Base-by-base conservation (phyloP, 2,888 invertebrate genomes). In the Omphaloscelis lunosa region DNA sequence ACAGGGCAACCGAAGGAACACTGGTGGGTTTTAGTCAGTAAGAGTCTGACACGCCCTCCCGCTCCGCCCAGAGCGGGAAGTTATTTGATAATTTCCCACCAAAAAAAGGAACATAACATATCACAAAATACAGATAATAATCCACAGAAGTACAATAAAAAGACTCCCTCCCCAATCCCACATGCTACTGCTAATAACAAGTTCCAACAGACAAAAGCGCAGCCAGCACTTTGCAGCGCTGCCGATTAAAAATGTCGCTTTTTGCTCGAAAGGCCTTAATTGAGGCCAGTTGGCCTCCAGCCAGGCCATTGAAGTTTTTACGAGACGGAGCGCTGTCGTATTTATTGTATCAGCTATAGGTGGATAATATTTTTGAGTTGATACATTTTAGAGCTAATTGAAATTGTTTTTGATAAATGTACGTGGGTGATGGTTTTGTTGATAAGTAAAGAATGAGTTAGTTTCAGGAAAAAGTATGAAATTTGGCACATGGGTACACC, bases 161-260 rank as follows among this genome's bases (percentile, higher is more conserved):
- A 41, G 12, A 15, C 15, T 61, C n/a, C 67, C n/a, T 41, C 6
- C 1, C 39, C 56, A 41, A 48, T 34, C 2, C 66, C 27, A 59
- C 61, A 77, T 41, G n/a, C 66, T 27, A 29, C 69, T 8, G 67
- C 48, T 79, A 79, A 82, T 83, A 75, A 83, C 51, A 58, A 70
- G 66, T 75, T 75, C 27, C 65, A 63, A 68, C 69, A 59, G 48
- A 69, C 61, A 86, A 77, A 67, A 77, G 76, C 59, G 59, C 63
- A 79, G 34, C 48, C 68, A 23, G n/a, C 59, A 23, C 53, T 71
- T 63, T 75, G 39, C 48, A 79, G 63, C 17, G 74, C 45, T 51
- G 27, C 62, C 77, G 80, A 78, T 88, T 88, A 82, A 82, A 80
- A 88, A 73, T 81, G 86, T 63, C 83, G 75, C 74, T 76, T 85